Conservation (phyloP, 2,888 invertebrate species). For the Drosophila subsilvestris region DNA sequence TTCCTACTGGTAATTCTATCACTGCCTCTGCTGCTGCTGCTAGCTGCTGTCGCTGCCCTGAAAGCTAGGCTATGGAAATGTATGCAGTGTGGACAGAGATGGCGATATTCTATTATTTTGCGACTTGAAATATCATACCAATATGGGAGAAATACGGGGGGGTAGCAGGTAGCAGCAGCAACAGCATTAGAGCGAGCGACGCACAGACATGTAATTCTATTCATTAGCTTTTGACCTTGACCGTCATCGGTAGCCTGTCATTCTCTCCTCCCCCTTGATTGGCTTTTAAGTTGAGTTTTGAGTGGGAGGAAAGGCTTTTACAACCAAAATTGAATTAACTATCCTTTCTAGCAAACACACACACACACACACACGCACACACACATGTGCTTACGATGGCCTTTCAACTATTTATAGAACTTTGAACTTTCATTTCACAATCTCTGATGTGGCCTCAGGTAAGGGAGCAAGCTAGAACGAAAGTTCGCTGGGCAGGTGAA, state of each 20-base stretch:
- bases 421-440: constrained; percentile 40
- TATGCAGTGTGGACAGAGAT: constrained; percentile 3
- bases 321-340: constrained; percentile 38
- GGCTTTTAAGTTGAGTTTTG: constrained; percentile 15
- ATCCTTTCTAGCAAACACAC: constrained; percentile 10
- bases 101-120: constrained; percentile 32
- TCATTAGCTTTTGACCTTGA: constrained; percentile 46
- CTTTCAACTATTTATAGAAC: constrained; percentile 36
- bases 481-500: neutral
- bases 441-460: neutral
- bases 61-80: constrained; percentile 41
- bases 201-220: constrained; percentile 21
- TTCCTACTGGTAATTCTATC: too few relatives aligned
- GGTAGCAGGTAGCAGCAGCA: neutral
- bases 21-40: neutral
- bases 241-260: constrained; percentile 24
- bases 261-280: neutral
- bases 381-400: neutral
- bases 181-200: neutral
- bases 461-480: neutral
- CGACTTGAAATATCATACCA: constrained; percentile 36
- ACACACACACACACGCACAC: neutral
- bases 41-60: constrained; percentile 18
- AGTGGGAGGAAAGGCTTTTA: constrained; percentile 45
- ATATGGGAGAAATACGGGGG: neutral